Evolutionary conservation across 2,113 vertebrate genomes (phyloP), one percentile per base, ranked within the genome.

Genomic region (Cryptotis parvus): DNA sequence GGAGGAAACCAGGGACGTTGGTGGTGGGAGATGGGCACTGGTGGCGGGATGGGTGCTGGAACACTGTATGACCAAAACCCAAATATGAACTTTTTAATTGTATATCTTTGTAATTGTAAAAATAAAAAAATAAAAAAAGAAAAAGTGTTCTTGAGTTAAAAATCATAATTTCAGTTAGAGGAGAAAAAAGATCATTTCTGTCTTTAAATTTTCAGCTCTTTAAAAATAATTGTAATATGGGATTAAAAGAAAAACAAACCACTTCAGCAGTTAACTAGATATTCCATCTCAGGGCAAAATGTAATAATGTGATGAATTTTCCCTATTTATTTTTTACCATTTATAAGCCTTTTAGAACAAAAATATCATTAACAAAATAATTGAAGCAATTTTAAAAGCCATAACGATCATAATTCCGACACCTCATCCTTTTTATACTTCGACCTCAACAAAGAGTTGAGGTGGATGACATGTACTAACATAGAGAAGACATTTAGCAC

Each of bases 71-170:
- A n/a, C n/a, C n/a, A n/a, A n/a, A n/a, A n/a, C n/a, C n/a, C n/a
- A n/a, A n/a, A n/a, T n/a, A n/a, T n/a, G n/a, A n/a, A n/a, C n/a
- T n/a, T n/a, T n/a, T n/a, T n/a, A n/a, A n/a, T n/a, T n/a, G n/a
- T n/a, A n/a, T n/a, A n/a, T n/a, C n/a, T n/a, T n/a, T n/a, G n/a
- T n/a, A n/a, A n/a, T n/a, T n/a, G n/a, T n/a, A n/a, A n/a, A n/a
- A n/a, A n/a, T n/a, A n/a, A n/a, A n/a, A n/a, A n/a, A n/a, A n/a
- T n/a, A n/a, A n/a, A n/a, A n/a, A n/a, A n/a, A n/a, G n/a, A n/a
- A n/a, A n/a, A n/a, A n/a, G 75, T 33, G 82, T 84, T 69, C 72
- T 35, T 58, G 9, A 65, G 18, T 92, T 76, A 89, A 79, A 72
- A 73, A 49, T 14, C 65, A 9, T 16, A 93, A 66, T 66, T 33